Base-by-base conservation (phyloP, 2,888 invertebrate genomes). In the Aethes cnicana region DNA sequence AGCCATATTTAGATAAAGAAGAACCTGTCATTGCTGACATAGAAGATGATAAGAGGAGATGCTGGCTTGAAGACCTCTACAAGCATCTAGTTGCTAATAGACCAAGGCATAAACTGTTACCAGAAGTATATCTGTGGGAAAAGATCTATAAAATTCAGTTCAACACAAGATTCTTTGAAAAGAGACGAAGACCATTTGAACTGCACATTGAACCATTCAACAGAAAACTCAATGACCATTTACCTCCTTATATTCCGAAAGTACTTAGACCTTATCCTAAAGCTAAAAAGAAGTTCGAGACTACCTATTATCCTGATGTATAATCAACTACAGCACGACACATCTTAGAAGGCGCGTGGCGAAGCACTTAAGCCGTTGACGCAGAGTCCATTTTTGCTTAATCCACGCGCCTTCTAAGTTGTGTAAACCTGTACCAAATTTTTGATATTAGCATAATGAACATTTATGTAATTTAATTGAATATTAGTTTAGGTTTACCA, bases 121-220 rank as follows among this genome's bases (percentile, higher is more conserved):
- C 95, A 14, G 96, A 97, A 84, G 84, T 93, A 23, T 94, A 94
- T 67, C 75, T 92, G 49, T 97, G 97, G 97, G 96, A 97, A 71
- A 91, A 91, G 58, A 94, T 97, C 57, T 97, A 96, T 74, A 94
- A 95, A 75, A 92, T 94, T 12, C 83, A 93, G 68, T 84, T 93
- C 65, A 91, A 94, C 7, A 94, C 93, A 0, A 88, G 95, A 55
- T 91, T 91, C 37, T 75, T 93, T 78, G 96, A 96, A 42, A 87
- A 93, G 4, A 93, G 90, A 63, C 85, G 92, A 44, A 90, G 95
- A 39, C 94, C 93, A 66, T 96, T 95, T 76, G 94, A 96, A 75
- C 77, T 92, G 48, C 81, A 68, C 16, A 74, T 90, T 12, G 91
- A 93, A 74, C 92, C 93, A 2, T 92, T 79, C 65, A 77, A 86